These are phyloP conservation scores for Cygnus buccinator DNA, from an alignment of 2,113 vertebrate genomes.

Conservation along the genomic window DNA sequence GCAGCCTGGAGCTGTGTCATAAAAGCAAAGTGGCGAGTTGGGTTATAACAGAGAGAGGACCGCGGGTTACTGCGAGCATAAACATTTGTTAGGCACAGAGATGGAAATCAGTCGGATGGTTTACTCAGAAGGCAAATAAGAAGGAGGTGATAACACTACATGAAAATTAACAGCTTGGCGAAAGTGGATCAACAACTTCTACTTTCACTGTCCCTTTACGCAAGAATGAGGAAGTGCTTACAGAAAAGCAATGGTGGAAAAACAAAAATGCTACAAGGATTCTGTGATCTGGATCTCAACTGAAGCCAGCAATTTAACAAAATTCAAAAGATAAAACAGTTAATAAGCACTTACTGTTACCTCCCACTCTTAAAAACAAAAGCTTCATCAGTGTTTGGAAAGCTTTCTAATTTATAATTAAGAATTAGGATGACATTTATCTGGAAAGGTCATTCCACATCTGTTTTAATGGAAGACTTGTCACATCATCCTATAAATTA, in stretches of 20 bases:
- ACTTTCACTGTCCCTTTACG: neutral
- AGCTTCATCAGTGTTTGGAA: neutral
- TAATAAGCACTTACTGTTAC: neutral
- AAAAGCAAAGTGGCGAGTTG: accelerated
- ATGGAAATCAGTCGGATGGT: neutral
- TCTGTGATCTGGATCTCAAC: neutral
- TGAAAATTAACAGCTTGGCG: neutral
- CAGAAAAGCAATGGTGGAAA: neutral
- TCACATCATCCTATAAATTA: neutral
- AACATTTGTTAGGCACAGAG: neutral
- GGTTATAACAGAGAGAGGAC: neutral
- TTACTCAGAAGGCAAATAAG: neutral
- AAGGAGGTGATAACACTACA: neutral
- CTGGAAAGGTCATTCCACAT: neutral
- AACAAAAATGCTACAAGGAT: neutral
- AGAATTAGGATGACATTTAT: neutral
- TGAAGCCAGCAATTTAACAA: neutral
- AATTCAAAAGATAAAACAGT: neutral
- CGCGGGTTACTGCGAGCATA: accelerated
- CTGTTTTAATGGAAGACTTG: neutral
- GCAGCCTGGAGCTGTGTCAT: constrained; percentile 82
- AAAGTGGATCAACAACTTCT: neutral
- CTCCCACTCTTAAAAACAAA: neutral
- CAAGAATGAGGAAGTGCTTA: neutral
- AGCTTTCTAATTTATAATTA: neutral